A percentile compares a stretch with the other conserved stretches of the same genome.
phyloP scores from a whole-genome alignment of 2,888 invertebrate genomes.

The Yponomeuta evonymella region DNA sequence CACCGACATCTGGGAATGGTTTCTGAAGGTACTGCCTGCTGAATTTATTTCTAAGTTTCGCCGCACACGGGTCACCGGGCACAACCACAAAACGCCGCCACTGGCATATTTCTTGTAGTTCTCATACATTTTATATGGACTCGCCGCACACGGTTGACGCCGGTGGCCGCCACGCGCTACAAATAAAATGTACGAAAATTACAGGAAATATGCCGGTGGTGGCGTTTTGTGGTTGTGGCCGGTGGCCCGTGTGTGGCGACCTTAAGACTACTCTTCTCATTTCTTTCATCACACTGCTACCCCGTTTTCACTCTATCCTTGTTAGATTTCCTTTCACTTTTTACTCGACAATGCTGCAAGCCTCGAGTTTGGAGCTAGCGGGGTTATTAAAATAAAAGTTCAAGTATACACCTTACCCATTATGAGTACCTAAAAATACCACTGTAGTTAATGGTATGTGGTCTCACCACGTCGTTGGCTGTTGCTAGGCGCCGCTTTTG shows the following conservation, averaged over 20 bases:
- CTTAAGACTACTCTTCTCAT: neutral
- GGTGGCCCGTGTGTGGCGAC: too few species aligned
- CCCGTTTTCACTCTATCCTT: neutral
- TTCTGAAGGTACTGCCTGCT: slow-evolving; percentile 41
- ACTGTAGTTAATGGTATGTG: neutral
- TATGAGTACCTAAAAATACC: neutral
- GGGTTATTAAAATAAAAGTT: too few species aligned
- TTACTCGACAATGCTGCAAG: neutral
- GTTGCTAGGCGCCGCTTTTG: neutral
- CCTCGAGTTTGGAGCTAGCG: neutral
- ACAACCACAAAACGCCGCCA: too few species aligned
- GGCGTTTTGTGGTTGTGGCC: too few species aligned
- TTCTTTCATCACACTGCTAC: neutral
- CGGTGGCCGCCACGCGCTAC: too few species aligned
- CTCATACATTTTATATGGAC: too few species aligned
- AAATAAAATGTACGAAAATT: too few species aligned
- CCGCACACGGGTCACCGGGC: too few species aligned
- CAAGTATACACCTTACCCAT: too few species aligned
- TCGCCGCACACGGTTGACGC: too few species aligned
- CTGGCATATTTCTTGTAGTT: too few species aligned
- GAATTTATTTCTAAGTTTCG: neutral
- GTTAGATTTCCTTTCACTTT: slow-evolving; percentile 13
- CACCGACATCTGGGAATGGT: slow-evolving; percentile 48
- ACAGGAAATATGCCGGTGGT: too few species aligned
- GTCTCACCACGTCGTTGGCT: neutral